Percentiles rank a stretch among this genome's conserved stretches.
These are phyloP conservation scores for Latrodectus hesperus DNA, from an alignment of 2,888 invertebrate species.

Conservation along the genomic window DNA sequence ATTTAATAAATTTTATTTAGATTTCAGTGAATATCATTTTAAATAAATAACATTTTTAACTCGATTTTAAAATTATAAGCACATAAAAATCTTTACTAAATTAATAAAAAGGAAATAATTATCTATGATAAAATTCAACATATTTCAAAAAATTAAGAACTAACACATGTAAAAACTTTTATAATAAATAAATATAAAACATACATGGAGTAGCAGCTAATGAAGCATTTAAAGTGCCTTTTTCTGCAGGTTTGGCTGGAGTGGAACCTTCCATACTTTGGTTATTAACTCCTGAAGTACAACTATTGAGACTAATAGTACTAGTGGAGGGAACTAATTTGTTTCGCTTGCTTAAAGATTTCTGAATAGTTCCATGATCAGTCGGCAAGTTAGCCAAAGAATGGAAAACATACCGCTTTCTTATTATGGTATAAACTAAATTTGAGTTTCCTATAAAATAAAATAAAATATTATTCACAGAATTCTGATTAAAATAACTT, in stretches of 20 bases:
- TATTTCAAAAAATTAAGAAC: background rate
- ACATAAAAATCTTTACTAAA: background rate
- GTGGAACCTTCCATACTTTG: slow-evolving; percentile 72
- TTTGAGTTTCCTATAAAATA: slow-evolving; percentile 89
- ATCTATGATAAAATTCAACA: background rate
- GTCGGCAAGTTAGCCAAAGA: slow-evolving; percentile 96
- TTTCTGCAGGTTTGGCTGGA: slow-evolving; percentile 71
- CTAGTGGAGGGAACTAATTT: slow-evolving; percentile 74
- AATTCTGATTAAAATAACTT: background rate
- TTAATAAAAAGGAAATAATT: background rate
- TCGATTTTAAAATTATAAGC: background rate
- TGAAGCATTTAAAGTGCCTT: slow-evolving; percentile 90
- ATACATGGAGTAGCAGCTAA: slow-evolving; percentile 91
- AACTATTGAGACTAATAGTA: slow-evolving; percentile 64
- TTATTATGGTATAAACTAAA: slow-evolving; percentile 98
- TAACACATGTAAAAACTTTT: background rate
- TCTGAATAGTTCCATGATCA: slow-evolving; percentile 91
- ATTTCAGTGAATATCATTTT: background rate
- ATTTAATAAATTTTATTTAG: too few species aligned
- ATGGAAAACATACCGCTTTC: slow-evolving; percentile 98
- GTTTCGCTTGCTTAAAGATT: slow-evolving; percentile 78
- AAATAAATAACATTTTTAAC: background rate
- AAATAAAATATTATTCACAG: background rate
- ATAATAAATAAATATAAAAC: slow-evolving; percentile 7
- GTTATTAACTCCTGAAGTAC: slow-evolving; percentile 38